Evolutionary conservation across 2,113 vertebrate genomes (phyloP), one percentile per base, ranked within the genome.

Genomic region (Gyps fulvus): DNA sequence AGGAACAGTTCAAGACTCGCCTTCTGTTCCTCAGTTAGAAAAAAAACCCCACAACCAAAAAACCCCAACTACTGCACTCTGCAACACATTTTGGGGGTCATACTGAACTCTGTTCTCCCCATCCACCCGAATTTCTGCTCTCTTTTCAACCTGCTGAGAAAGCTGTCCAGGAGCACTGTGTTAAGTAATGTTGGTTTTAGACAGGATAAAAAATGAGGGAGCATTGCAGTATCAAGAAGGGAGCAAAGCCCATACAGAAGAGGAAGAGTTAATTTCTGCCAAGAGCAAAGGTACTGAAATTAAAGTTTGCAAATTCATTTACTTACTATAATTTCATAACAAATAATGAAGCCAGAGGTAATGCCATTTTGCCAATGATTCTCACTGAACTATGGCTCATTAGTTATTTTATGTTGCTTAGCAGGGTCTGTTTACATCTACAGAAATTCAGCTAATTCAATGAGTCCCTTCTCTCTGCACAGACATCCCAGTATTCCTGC

Each of bases 371-470:
- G 50, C 59, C 76, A 57, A 14, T 10, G 71, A 86, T 86, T 96
- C 57, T 89, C 90, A 89, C 47, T 2, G 61, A 93, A 85, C 86
- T 83, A 77, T 50, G 86, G 80, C 89, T 95, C 89, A 95, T 93
- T 95, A 78, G 36, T 66, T 84, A 71, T 83, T 85, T 90, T 55
- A 49, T 55, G 52, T 79, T 93, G 86, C 95, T 87, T 96, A 89
- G 89, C 91, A 91, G 16, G 17, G 22, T 85, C 73, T 80, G 91
- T 95, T 95, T 95, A 80, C 45, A 73, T 23, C 31, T 32, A 62
- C 40, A 94, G 63, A 94, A 92, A 71, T 50, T 22, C 76, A 82
- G 47, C 42, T 82, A 14, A 85, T 91, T 96, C 93, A 96, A 76
- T 73, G 80, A 87, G 11, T 72, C 59, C 66, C 72, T 95, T 97